A percentile compares a stretch with the other conserved stretches of the same genome.
phyloP scores from a whole-genome alignment of 2,113 vertebrate genomes.

The Trogon surrucura region DNA sequence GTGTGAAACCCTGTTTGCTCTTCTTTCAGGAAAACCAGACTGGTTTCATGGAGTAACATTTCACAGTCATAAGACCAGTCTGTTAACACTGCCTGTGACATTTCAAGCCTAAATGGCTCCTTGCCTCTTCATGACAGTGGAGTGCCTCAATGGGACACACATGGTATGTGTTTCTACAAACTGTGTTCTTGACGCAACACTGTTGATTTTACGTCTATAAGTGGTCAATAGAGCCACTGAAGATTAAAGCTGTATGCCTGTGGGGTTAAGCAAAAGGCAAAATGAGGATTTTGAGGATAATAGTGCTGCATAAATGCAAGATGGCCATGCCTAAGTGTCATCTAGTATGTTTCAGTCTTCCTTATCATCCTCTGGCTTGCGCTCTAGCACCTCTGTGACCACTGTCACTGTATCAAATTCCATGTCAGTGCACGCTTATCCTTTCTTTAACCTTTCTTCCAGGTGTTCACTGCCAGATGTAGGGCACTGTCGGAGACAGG shows the following conservation, averaged over 20 bases:
- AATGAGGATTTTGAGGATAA: not conserved
- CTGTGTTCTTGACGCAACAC: not conserved
- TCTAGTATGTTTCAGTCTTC: not conserved
- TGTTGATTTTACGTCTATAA: not conserved
- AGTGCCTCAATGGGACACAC: not conserved
- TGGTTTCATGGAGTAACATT: not conserved
- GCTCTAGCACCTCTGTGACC: not conserved
- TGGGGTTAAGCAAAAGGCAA: not conserved
- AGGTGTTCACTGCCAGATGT: not conserved
- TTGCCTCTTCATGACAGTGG: not conserved
- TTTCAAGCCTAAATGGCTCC: not conserved
- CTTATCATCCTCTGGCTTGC: not conserved
- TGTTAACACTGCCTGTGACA: not conserved
- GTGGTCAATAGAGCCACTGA: not conserved
- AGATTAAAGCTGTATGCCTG: not conserved
- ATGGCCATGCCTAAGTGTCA: rapidly evolving
- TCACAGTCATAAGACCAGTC: not conserved
- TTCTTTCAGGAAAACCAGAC: not conserved
- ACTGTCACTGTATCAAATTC: not conserved
- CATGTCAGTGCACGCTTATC: not conserved
- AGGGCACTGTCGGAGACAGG: not conserved
- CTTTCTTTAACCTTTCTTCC: not conserved
- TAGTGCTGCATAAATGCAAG: not conserved
- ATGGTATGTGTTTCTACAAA: not conserved
- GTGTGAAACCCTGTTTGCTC: not conserved